phyloP scores from a whole-genome alignment of 2,888 invertebrate species.

The Phytoseiulus persimilis region DNA sequence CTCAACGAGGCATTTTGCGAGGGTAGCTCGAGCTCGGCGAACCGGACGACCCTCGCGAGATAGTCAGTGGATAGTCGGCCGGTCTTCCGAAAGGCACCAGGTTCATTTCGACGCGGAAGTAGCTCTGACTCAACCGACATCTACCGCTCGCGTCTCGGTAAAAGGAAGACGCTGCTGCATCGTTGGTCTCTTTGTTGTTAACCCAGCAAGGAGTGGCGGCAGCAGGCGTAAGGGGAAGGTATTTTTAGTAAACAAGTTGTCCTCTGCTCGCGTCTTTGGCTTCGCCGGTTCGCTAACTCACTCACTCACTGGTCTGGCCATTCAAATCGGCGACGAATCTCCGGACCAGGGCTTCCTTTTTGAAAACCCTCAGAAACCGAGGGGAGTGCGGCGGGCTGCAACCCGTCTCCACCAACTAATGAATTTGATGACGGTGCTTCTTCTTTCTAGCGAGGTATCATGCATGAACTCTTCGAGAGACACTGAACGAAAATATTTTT shows the following conservation, averaged over 20 bases:
- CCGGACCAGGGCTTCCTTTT: not conserved
- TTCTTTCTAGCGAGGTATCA: too few relatives aligned
- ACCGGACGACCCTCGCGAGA: not conserved
- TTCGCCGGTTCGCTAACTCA: not conserved
- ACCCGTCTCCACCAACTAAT: too few relatives aligned
- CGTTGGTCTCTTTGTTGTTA: not conserved
- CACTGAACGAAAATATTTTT: too few relatives aligned
- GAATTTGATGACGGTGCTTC: too few relatives aligned
- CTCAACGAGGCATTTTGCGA: not conserved
- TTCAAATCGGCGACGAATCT: not conserved
- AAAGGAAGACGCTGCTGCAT: not conserved
- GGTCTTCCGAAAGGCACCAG: not conserved
- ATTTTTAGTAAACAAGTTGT: slow-evolving; percentile 5
- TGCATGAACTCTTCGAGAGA: too few relatives aligned
- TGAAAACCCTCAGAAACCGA: not conserved
- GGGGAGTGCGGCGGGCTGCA: not conserved
- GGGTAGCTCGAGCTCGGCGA: not conserved
- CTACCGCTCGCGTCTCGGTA: not conserved
- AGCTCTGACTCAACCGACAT: not conserved
- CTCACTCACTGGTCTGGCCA: not conserved
- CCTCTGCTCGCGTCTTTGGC: not conserved
- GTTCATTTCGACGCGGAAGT: not conserved
- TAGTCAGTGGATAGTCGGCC: not conserved
- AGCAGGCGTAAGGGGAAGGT: not conserved
- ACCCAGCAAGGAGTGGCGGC: not conserved